A percentile compares a stretch with the other conserved stretches of the same genome.
Conservation (phyloP, 1,140 invertebrate species). For the Hylaeus volcanicus region DNA sequence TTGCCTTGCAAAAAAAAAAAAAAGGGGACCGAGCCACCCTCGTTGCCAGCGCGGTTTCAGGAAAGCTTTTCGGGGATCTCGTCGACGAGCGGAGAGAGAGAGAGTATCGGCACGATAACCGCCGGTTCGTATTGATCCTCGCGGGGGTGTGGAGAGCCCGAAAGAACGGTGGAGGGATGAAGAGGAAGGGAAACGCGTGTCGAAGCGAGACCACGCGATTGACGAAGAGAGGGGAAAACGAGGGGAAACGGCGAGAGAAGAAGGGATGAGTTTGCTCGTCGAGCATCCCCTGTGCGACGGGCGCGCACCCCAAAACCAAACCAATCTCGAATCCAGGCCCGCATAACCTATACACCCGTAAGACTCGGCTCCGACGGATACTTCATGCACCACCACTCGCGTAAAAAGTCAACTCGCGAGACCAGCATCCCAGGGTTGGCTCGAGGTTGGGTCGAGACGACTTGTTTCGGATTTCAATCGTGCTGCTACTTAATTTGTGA, state of each 20-base stretch:
- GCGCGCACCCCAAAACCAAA: slow-evolving; percentile 51
- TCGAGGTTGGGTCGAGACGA: no score
- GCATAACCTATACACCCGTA: slow-evolving; percentile 35
- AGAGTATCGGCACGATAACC: slow-evolving; percentile 74
- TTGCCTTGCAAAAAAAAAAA: slow-evolving; percentile 36
- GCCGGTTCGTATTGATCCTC: slow-evolving; percentile 74
- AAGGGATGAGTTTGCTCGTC: slow-evolving; percentile 42
- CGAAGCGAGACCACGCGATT: slow-evolving; percentile 20
- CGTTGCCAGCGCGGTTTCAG: slow-evolving; percentile 24
- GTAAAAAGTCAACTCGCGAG: slow-evolving; percentile 55
- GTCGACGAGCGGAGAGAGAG: slow-evolving; percentile 30
- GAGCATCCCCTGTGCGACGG: slow-evolving; percentile 50
- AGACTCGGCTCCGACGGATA: background rate
- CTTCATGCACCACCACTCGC: slow-evolving; percentile 29
- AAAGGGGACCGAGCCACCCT: background rate
- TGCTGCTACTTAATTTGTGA: no score
- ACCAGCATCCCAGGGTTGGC: background rate
- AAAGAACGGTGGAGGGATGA: slow-evolving; percentile 34
- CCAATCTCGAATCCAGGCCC: slow-evolving; percentile 47
- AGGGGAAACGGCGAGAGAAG: slow-evolving; percentile 4
- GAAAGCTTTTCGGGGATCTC: slow-evolving; percentile 55
- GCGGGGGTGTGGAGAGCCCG: slow-evolving; percentile 60
- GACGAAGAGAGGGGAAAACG: background rate
- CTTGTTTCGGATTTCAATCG: no score
- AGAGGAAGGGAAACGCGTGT: slow-evolving; percentile 11